Percentiles rank a stretch among this genome's conserved stretches.
phyloP scores from a whole-genome alignment of 2,113 vertebrate genomes.

The Calypte anna region DNA sequence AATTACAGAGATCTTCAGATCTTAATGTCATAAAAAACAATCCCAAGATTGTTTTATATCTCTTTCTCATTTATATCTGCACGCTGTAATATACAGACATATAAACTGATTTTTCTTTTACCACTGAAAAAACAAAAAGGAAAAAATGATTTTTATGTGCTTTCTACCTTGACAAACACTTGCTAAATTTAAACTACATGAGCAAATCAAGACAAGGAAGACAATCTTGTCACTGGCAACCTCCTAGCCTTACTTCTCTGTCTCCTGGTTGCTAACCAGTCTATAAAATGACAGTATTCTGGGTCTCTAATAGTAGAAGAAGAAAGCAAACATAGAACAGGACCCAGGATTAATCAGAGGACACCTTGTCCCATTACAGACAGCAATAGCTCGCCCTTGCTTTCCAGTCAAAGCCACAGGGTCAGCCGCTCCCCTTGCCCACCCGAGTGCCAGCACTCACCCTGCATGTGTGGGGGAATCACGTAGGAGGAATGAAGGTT shows the following conservation, averaged over 20 bases:
- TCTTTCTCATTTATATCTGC: not conserved
- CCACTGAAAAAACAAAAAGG: not conserved
- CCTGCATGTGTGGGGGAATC: fast-evolving
- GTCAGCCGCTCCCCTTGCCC: not conserved
- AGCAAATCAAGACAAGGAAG: not conserved
- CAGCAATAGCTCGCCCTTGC: not conserved
- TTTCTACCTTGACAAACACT: not conserved
- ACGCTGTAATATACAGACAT: not conserved
- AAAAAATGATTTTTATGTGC: not conserved
- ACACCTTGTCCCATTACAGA: not conserved
- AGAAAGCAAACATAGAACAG: not conserved
- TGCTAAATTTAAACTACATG: not conserved
- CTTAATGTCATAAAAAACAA: not conserved
- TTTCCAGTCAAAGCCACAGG: fast-evolving
- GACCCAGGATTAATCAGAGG: not conserved
- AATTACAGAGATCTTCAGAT: not conserved
- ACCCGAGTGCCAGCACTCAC: not conserved
- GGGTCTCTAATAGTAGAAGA: fast-evolving
- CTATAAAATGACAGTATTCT: not conserved
- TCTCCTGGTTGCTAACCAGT: not conserved
- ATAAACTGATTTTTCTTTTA: not conserved
- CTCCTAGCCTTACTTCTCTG: not conserved
- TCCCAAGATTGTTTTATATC: not conserved
- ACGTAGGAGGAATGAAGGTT: fast-evolving
- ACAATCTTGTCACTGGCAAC: not conserved